These are phyloP conservation scores for Burhinus oedicnemus DNA, from an alignment of 2,113 vertebrate species.

Conservation along the genomic window DNA sequence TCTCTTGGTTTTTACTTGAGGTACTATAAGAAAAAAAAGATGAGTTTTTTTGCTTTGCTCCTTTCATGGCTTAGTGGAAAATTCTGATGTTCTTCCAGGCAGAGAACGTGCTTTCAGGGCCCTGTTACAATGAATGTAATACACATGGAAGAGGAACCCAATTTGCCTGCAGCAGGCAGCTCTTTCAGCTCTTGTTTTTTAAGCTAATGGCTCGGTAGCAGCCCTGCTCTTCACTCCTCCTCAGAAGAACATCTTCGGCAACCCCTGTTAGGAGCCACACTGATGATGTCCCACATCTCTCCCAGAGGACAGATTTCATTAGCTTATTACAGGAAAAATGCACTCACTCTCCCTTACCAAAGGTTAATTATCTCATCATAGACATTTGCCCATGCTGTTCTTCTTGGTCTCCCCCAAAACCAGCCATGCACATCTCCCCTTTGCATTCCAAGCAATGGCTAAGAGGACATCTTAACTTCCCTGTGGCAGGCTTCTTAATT, in stretches of 20 bases:
- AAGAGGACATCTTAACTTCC: neutral
- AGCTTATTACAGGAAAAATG: neutral
- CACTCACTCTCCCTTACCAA: neutral
- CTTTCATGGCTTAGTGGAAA: neutral
- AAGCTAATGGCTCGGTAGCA: neutral
- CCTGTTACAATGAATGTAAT: neutral
- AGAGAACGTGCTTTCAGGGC: neutral
- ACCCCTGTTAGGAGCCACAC: neutral
- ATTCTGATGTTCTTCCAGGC: neutral
- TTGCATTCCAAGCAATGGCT: neutral
- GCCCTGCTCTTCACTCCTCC: neutral
- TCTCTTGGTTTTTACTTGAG: neutral
- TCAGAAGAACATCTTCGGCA: neutral
- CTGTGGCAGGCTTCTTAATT: neutral
- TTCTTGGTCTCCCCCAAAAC: neutral
- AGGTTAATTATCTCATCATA: slow-evolving; percentile 27
- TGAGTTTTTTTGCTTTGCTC: neutral
- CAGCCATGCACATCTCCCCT: neutral
- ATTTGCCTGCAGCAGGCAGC: neutral
- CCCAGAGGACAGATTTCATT: neutral
- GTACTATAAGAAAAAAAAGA: neutral
- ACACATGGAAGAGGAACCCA: neutral
- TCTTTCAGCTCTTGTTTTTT: neutral
- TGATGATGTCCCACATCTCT: neutral
- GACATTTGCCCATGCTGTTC: neutral